Evolutionary conservation across 2,113 vertebrate species (phyloP), one percentile per base, ranked within the genome.

Genomic region (Willisornis vidua): DNA sequence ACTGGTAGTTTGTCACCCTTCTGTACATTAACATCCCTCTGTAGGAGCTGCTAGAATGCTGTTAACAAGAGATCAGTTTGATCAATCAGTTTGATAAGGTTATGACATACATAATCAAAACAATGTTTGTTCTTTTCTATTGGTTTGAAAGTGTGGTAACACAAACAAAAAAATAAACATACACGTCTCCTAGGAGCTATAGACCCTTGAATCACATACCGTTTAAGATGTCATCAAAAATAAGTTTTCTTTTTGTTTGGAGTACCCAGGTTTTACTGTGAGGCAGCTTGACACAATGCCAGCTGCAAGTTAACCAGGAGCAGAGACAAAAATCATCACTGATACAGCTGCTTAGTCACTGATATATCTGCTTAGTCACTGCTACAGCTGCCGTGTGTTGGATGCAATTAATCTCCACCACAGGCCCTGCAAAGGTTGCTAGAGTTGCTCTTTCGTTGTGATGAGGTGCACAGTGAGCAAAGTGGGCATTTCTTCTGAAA

Each of bases 351-450:
- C 51, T 26, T 15, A 26, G 49, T 52, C 49, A 29, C 65, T 29
- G 49, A 43, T 37, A 39, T 2, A 87, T 18, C 16, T 41, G 41
- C 41, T 41, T 41, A 41, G 41, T 43, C 41, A 43, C 41, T 28
- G 49, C 37, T 39, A n/a, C 2, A 87, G 22, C 49, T 39, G 8
- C 16, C 35, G 14, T 0, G 0, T 22, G 14, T 63, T 87, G 51
- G 58, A 55, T 85, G 31, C 14, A 49, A 31, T 18, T 23, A 1
- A 8, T 16, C n/a, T 65, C 67, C 74, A 33, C 29, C 31, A 62
- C 18, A 74, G 24, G 17, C 37, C 28, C 54, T 90, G 54, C 28
- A 66, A 37, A 79, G 1, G 1, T 14, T 72, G 7, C 39, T 39
- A 12, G 62, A n/a, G 16, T 10, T 85, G 31, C 46, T 81, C 19